Percentiles rank a stretch among this genome's conserved stretches.
phyloP scores from a whole-genome alignment of 2,797 vertebrate species.

The Mycteria americana region DNA sequence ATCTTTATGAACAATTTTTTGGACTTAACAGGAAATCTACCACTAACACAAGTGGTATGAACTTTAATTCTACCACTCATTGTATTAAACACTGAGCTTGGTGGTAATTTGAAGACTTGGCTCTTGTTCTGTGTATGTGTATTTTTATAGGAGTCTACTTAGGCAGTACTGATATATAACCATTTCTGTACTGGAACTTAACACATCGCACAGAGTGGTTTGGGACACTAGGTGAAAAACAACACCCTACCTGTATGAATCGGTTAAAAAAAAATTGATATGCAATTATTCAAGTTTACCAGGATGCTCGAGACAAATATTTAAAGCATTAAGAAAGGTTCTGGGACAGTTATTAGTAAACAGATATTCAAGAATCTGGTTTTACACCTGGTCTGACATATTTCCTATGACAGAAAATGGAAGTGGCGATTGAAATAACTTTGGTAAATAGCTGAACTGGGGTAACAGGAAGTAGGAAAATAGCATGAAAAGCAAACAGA shows the following conservation, averaged over 20 bases:
- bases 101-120: background rate
- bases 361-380: background rate
- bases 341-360: background rate
- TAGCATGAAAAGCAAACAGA: background rate
- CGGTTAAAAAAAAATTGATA: background rate
- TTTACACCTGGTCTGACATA: background rate
- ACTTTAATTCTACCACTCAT: constrained; percentile 7
- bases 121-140: background rate
- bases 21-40: background rate
- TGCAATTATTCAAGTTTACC: background rate
- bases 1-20: constrained; percentile 38
- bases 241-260: background rate
- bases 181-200: background rate
- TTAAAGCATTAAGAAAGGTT: background rate
- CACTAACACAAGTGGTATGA: background rate
- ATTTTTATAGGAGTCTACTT: background rate
- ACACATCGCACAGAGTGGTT: background rate
- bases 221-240: background rate
- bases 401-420: background rate
- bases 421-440: background rate
- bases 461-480: background rate
- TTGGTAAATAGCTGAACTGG: background rate
- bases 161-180: background rate
- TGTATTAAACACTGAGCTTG: background rate
- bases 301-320: background rate